These are phyloP conservation scores for Gobius niger DNA, from an alignment of 2,113 vertebrate genomes.

Conservation along the genomic window DNA sequence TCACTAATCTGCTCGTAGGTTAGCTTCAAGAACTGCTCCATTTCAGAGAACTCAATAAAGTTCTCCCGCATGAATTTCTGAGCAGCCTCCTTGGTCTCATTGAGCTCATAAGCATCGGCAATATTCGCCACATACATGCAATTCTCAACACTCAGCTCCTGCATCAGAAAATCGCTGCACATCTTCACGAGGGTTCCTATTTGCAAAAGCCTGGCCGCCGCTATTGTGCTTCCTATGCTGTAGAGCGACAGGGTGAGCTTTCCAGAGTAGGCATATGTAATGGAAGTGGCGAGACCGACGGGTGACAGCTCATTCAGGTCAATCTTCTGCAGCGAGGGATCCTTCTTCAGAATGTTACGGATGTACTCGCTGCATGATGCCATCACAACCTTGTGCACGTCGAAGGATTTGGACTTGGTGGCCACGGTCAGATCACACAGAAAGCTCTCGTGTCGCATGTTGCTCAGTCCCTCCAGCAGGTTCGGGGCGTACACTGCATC, in stretches of 20 bases:
- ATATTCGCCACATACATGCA: slow-evolving; percentile 97
- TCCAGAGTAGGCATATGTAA: slow-evolving; percentile 94
- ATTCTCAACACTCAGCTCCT: slow-evolving; percentile 94
- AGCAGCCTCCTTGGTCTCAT: slow-evolving; percentile 86
- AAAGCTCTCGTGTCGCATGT: slow-evolving; percentile 93
- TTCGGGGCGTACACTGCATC: slow-evolving; percentile 89
- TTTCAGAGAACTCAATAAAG: slow-evolving; percentile 98
- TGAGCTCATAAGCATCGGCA: slow-evolving; percentile 91
- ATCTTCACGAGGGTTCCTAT: slow-evolving; percentile 94
- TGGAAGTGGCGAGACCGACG: slow-evolving; percentile 89
- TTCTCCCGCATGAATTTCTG: slow-evolving; percentile 97
- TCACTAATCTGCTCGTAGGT: slow-evolving; percentile 98
- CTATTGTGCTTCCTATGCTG: slow-evolving; percentile 93
- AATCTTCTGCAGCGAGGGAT: slow-evolving; percentile 85
- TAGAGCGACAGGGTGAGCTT: slow-evolving; percentile 95
- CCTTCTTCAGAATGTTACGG: slow-evolving; percentile 90
- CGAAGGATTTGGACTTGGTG: slow-evolving; percentile 96
- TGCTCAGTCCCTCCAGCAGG: slow-evolving; percentile 91
- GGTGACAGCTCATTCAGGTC: slow-evolving; percentile 93
- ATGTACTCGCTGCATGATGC: slow-evolving; percentile 96
- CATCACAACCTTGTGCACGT: slow-evolving; percentile 95
- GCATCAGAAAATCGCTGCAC: slow-evolving; percentile 96
- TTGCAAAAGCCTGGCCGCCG: slow-evolving; percentile 89
- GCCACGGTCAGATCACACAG: slow-evolving; percentile 92
- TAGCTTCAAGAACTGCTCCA: slow-evolving; percentile 97